A percentile compares a stretch with the other conserved stretches of the same genome.
phyloP scores from a whole-genome alignment of 1,140 invertebrate species.

The Linepithema humile region DNA sequence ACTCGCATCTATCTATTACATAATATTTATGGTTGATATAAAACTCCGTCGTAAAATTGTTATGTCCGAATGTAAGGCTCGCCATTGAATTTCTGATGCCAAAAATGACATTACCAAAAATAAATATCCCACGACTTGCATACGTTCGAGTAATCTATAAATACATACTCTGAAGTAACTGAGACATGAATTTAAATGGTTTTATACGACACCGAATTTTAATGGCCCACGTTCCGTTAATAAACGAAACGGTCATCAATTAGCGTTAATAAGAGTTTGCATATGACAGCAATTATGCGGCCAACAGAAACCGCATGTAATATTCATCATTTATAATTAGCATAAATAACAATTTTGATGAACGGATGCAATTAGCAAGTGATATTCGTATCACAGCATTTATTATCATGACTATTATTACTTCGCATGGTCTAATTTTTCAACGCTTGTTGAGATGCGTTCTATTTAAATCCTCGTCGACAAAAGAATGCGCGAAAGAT shows the following conservation, averaged over 20 bases:
- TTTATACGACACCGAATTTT: background rate
- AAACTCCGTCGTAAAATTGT: conserved; percentile 28
- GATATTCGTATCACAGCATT: too few species aligned
- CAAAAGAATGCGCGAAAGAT: background rate
- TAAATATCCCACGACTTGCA: background rate
- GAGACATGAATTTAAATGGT: background rate
- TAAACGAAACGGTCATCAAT: conserved; percentile 8
- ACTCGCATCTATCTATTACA: conserved; percentile 25
- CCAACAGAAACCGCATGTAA: background rate
- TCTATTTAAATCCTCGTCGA: background rate
- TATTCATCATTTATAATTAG: background rate
- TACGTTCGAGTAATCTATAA: background rate
- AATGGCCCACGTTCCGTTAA: background rate
- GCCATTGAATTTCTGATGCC: background rate
- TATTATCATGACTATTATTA: background rate
- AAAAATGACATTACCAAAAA: background rate
- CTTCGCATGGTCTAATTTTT: background rate
- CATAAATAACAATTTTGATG: background rate
- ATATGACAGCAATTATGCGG: background rate
- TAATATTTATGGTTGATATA: conserved; percentile 33
- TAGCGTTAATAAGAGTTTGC: conserved; percentile 16
- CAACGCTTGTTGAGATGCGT: background rate
- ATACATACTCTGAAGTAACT: background rate
- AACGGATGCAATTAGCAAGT: too few species aligned
- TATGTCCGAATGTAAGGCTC: background rate